phyloP scores from a whole-genome alignment of 2,888 invertebrate species.

The Diaprepes abbreviatus region DNA sequence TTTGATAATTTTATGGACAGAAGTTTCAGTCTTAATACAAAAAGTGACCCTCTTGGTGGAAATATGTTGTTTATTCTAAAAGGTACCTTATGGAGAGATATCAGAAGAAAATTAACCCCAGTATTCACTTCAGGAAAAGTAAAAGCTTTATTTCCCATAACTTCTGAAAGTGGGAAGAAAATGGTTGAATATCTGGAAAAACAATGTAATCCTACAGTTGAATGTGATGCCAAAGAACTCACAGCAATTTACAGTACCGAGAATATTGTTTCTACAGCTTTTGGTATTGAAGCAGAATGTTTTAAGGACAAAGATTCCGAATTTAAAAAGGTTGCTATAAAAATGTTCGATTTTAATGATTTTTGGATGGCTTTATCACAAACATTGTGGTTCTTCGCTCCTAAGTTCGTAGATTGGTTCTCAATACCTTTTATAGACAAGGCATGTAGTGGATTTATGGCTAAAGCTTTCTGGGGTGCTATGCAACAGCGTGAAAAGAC shows the following conservation, averaged over 20 bases:
- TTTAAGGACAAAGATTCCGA: slow-evolving; percentile 57
- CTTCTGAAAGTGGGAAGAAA: slow-evolving; percentile 63
- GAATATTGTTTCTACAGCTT: slow-evolving; percentile 59
- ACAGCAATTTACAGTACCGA: slow-evolving; percentile 63
- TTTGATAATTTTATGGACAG: slow-evolving; percentile 12
- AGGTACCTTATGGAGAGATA: slow-evolving; percentile 70
- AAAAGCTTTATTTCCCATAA: slow-evolving; percentile 69
- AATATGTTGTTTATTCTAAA: slow-evolving; percentile 65
- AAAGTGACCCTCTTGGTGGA: slow-evolving; percentile 52
- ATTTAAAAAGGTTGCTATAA: not conserved
- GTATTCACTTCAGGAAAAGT: slow-evolving; percentile 72
- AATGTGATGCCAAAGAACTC: slow-evolving; percentile 57
- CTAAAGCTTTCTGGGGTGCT: slow-evolving; percentile 2
- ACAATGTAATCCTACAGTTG: not conserved
- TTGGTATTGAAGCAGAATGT: slow-evolving; percentile 65
- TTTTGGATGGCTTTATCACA: slow-evolving; percentile 3
- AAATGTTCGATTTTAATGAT: not conserved
- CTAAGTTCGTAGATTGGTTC: not conserved
- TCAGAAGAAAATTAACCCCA: slow-evolving; percentile 71
- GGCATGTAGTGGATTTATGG: not conserved
- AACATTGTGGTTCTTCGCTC: slow-evolving; percentile 4
- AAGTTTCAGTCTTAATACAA: slow-evolving; percentile 56
- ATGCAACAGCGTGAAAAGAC: not conserved
- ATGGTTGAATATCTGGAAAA: slow-evolving; percentile 53
- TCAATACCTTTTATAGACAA: not conserved